Percentiles rank a stretch among this genome's conserved stretches.
phyloP scores from a whole-genome alignment of 2,113 vertebrate species.

The Labeo rohita region DNA sequence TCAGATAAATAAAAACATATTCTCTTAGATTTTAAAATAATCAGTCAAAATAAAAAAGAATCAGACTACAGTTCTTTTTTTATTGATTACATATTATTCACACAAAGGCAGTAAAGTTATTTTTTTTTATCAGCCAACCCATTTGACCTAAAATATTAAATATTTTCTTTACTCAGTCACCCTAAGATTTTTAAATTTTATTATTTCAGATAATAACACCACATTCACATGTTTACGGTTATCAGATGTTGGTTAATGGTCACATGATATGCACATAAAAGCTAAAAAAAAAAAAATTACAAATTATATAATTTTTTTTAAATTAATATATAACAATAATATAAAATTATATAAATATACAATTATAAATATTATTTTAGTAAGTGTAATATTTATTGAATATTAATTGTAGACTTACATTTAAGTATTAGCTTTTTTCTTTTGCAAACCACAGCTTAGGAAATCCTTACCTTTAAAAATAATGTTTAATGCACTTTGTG shows the following conservation, averaged over 20 bases:
- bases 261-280: background rate
- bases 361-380: background rate
- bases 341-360: background rate
- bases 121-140: background rate
- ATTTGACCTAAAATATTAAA: too few species aligned
- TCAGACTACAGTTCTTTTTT: too few species aligned
- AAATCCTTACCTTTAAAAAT: background rate
- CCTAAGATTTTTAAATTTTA: too few species aligned
- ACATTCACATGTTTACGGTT: background rate
- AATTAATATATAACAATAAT: too few species aligned
- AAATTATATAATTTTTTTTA: too few species aligned
- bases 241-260: background rate
- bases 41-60: too few species aligned
- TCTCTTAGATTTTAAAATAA: too few species aligned
- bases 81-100: background rate
- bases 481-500: background rate
- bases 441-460: background rate
- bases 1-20: too few species aligned
- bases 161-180: background rate
- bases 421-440: background rate
- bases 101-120: background rate
- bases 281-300: background rate
- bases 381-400: background rate
- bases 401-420: background rate
- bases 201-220: too few species aligned